Percentiles rank a stretch among this genome's conserved stretches.
Evolutionary conservation across 2,113 vertebrate species (phyloP).

Genomic region (Rutilus rutilus): DNA sequence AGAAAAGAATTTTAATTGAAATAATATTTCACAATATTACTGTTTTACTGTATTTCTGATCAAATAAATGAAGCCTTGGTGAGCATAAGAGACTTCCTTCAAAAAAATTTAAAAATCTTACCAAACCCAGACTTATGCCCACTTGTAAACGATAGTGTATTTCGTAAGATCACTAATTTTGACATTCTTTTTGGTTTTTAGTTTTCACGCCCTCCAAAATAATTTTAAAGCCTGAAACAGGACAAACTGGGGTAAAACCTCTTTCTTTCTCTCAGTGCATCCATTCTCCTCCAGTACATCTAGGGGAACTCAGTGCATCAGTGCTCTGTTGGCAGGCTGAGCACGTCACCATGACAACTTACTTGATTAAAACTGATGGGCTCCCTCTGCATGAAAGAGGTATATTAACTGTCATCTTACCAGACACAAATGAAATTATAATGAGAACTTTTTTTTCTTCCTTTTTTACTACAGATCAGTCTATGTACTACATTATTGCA

Average conservation of each 20-base stretch:
- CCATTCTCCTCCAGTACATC: background rate
- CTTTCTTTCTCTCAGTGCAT: background rate
- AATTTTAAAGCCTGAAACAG: background rate
- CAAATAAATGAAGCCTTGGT: too few relatives aligned
- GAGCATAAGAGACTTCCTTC: too few relatives aligned
- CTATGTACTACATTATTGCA: background rate
- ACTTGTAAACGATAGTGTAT: background rate
- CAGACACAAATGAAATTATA: constrained; percentile 50
- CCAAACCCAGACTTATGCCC: too few relatives aligned
- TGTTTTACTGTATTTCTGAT: too few relatives aligned
- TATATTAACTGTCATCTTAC: constrained; percentile 56
- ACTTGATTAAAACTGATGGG: constrained; percentile 66
- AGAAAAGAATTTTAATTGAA: too few relatives aligned
- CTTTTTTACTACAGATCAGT: background rate
- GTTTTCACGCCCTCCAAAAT: background rate
- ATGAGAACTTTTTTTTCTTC: constrained; percentile 14
- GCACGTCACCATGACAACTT: constrained; percentile 50
- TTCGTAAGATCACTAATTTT: background rate
- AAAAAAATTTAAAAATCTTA: too few relatives aligned
- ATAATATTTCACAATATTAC: too few relatives aligned
- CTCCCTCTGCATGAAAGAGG: constrained; percentile 50
- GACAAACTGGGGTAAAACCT: background rate
- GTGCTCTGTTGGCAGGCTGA: constrained; percentile 27
- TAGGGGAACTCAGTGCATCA: background rate
- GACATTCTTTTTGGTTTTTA: background rate